These are phyloP conservation scores for Pelodytes ibericus DNA, from an alignment of 2,797 vertebrate species.

Conservation along the genomic window DNA sequence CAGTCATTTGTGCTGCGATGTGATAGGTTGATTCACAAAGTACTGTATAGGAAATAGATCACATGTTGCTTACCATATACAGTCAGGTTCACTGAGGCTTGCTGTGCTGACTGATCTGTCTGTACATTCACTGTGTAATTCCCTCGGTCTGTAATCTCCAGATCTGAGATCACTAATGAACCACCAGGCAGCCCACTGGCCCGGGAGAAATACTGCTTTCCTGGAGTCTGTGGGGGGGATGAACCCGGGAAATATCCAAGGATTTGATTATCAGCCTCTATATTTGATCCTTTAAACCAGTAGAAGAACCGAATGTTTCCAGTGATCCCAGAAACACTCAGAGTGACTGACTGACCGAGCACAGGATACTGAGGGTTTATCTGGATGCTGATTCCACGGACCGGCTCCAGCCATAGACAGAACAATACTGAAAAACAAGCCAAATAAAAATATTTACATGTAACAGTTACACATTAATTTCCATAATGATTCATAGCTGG, in stretches of 20 bases:
- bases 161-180: conserved; percentile 25
- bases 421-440: conserved; percentile 20
- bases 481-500: too few species aligned
- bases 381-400: conserved; percentile 1
- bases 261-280: neutral
- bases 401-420: neutral
- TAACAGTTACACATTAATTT: too few species aligned
- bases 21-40: too few species aligned
- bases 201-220: neutral
- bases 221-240: neutral
- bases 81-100: neutral
- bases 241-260: neutral
- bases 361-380: conserved; percentile 17
- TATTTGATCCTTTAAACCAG: conserved; percentile 13
- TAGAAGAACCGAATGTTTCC: neutral
- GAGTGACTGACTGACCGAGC: conserved; percentile 6
- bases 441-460: too few species aligned
- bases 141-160: neutral
- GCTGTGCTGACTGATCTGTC: neutral
- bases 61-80: conserved; percentile 21
- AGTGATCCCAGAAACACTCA: conserved; percentile 23
- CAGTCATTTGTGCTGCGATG: too few species aligned
- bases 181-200: neutral
- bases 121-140: conserved; percentile 20
- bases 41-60: too few species aligned